Conservation (phyloP, 64 coral and sea anemone genomes). For the Astreopora myriophthalma region DNA sequence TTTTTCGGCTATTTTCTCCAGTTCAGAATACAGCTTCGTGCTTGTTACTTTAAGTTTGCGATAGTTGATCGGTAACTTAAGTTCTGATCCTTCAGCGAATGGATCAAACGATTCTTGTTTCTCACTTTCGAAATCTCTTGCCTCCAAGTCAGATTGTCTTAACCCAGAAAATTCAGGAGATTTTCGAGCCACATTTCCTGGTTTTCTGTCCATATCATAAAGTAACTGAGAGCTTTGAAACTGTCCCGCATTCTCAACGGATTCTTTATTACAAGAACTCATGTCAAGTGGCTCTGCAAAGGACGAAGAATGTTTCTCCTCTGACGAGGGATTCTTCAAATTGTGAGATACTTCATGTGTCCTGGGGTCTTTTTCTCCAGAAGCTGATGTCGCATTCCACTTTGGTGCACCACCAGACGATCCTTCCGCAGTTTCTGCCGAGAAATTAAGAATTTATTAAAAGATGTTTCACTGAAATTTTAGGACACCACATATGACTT, state of each 20-base stretch:
- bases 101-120: conserved; percentile 24
- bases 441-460: no score
- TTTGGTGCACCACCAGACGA: neutral
- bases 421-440: neutral
- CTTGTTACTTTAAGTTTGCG: conserved; percentile 27
- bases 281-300: neutral
- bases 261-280: neutral
- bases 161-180: neutral
- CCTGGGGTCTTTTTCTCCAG: neutral
- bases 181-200: neutral
- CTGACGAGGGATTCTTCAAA: neutral
- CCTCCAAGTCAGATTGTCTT: neutral
- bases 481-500: no score
- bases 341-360: neutral
- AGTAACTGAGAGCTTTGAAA: neutral
- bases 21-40: neutral
- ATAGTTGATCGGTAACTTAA: conserved; percentile 9
- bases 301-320: neutral
- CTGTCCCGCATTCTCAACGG: neutral
- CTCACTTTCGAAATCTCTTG: neutral
- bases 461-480: no score
- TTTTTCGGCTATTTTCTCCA: neutral
- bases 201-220: neutral
- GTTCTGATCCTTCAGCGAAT: neutral
- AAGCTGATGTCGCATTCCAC: neutral